phyloP scores from a whole-genome alignment of 2,113 vertebrate genomes.

The Chrysochloris asiatica region DNA sequence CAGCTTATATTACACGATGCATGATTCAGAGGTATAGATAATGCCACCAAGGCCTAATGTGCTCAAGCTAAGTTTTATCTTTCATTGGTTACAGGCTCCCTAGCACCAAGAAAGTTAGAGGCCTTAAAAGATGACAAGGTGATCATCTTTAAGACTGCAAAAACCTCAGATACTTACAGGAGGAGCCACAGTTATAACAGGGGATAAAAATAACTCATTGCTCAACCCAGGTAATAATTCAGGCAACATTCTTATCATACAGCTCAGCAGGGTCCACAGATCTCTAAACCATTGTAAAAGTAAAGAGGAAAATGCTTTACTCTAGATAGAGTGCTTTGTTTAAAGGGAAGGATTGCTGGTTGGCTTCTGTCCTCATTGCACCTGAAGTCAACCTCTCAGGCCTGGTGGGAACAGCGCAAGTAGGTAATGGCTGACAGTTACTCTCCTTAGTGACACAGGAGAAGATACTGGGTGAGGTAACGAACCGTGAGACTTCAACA shows the following conservation, averaged over 20 bases:
- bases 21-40: neutral
- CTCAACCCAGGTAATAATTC: neutral
- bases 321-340: neutral
- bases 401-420: neutral
- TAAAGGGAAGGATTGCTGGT: neutral
- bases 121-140: too few relatives aligned
- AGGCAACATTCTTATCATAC: conserved; percentile 24
- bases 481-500: neutral
- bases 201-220: neutral
- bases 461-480: neutral
- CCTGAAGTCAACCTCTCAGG: neutral
- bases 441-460: neutral
- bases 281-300: too few relatives aligned
- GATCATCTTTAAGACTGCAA: conserved; percentile 1
- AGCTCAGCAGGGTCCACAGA: conserved; percentile 2
- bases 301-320: neutral
- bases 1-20: neutral
- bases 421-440: neutral
- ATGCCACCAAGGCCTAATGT: neutral
- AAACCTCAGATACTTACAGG: neutral
- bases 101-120: too few relatives aligned
- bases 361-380: neutral
- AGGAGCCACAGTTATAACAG: neutral
- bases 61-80: neutral
- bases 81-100: neutral